Conservation (phyloP, 2,888 invertebrate species). For the Nomada goodeniana region DNA sequence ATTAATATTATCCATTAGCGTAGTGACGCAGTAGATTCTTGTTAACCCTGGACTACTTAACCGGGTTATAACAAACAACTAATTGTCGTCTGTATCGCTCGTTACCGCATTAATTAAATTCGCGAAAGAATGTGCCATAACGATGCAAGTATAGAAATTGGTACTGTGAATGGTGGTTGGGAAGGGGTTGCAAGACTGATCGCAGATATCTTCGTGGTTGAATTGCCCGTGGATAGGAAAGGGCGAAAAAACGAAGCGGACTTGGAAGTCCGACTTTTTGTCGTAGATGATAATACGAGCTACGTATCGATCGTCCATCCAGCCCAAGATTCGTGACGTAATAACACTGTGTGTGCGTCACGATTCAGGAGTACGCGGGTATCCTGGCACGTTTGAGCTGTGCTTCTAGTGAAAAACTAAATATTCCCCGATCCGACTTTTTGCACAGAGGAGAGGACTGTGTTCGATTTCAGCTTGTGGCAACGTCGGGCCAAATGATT, state of each 20-base stretch:
- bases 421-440: conserved; percentile 11
- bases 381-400: conserved; percentile 6
- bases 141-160: too few species aligned
- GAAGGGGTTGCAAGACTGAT: too few species aligned
- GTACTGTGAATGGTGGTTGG: too few species aligned
- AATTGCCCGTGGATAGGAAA: too few species aligned
- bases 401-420: conserved; percentile 19
- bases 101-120: background rate
- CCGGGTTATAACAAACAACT: background rate
- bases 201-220: too few species aligned
- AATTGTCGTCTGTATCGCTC: background rate
- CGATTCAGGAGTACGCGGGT: conserved; percentile 49
- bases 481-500: conserved; percentile 10
- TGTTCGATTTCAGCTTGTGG: background rate
- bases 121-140: background rate
- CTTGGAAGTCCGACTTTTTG: conserved; percentile 33
- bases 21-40: conserved; percentile 32
- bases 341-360: conserved; percentile 61
- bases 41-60: conserved; percentile 37
- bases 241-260: background rate
- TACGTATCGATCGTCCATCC: conserved; percentile 57
- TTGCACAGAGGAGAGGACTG: background rate
- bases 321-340: conserved; percentile 62
- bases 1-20: conserved; percentile 52
- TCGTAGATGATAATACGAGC: conserved; percentile 50